phyloP scores from a whole-genome alignment of 2,888 invertebrate species.

The Drosophila mettleri region DNA sequence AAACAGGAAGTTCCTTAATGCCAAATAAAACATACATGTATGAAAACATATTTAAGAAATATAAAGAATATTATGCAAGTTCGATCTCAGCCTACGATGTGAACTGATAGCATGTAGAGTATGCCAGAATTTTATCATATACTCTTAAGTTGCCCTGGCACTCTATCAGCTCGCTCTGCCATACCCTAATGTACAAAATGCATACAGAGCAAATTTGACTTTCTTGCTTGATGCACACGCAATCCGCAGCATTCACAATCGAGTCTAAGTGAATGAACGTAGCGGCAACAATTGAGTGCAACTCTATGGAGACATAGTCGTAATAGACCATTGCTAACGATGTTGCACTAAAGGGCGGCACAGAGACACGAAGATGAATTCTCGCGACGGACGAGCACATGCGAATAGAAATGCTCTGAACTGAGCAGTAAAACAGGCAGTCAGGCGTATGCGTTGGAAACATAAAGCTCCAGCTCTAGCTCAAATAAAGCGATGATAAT shows the following conservation, averaged over 20 bases:
- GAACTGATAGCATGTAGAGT: background rate
- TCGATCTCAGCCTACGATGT: no score
- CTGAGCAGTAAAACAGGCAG: conserved; percentile 56
- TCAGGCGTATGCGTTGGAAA: conserved; percentile 61
- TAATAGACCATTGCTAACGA: conserved; percentile 77
- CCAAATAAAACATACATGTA: no score
- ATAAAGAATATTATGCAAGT: background rate
- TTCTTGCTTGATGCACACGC: conserved; percentile 68
- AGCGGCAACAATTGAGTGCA: conserved; percentile 54
- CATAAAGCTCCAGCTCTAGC: conserved; percentile 53
- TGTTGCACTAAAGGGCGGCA: conserved; percentile 56
- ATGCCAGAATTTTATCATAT: background rate
- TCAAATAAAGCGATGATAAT: conserved; percentile 62
- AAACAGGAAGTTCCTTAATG: background rate
- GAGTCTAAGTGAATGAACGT: conserved; percentile 51
- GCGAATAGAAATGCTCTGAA: conserved; percentile 36
- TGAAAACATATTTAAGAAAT: no score
- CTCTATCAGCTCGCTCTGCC: conserved; percentile 1
- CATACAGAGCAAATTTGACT: conserved; percentile 65
- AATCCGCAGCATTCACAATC: conserved; percentile 55
- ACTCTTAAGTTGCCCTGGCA: background rate
- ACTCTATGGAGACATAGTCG: conserved; percentile 68
- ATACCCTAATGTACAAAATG: background rate
- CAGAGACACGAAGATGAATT: conserved; percentile 1
- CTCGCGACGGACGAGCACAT: conserved; percentile 21